Evolutionary conservation across 2,797 vertebrate genomes (phyloP), one percentile per base, ranked within the genome.

Genomic region (Propithecus deckenii): DNA sequence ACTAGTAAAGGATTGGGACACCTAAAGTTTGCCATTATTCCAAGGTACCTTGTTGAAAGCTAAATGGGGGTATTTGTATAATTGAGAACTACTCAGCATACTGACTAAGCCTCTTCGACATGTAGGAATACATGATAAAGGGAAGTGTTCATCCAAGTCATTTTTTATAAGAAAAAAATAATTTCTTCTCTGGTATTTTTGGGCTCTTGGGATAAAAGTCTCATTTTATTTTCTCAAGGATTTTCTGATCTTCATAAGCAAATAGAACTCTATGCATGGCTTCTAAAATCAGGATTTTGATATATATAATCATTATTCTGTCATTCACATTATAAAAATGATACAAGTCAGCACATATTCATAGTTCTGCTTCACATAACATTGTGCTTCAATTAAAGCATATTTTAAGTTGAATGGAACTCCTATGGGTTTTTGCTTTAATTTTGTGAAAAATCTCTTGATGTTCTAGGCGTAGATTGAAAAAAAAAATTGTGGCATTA

Each of bases 291-390:
- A 87, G 72, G 7, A 91, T 96, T 94, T 95, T 95, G 94, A 84
- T 96, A 67, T 76, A 74, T 78, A 41, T 94, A 92, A 94, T 91
- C 86, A 94, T 96, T 86, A 93, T 96, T 86, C 43, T 97, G 81
- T 94, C 75, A 94, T 89, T 98, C 87, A 18, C n/a, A 93, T 91
- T 93, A 61, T 95, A 61, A 94, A 94, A 93, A 93, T 92, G 81
- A 93, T 86, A 95, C 89, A 78, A 85, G 63, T 97, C 57, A 93
- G 86, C 80, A 94, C 30, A 89, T 89, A 96, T 83, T 95, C 87
- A 50, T 69, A 67, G 93, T 93, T 97, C 50, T 96, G 89, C 86
- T 91, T 96, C 83, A 85, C n/a, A 86, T 91, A 86, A 38, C 15
- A 55, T 43, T 74, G 72, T 89, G 41, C 91, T 91, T 89, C 91